These are phyloP conservation scores for Chroicocephalus ridibundus DNA, from an alignment of 2,113 vertebrate species.

Conservation along the genomic window DNA sequence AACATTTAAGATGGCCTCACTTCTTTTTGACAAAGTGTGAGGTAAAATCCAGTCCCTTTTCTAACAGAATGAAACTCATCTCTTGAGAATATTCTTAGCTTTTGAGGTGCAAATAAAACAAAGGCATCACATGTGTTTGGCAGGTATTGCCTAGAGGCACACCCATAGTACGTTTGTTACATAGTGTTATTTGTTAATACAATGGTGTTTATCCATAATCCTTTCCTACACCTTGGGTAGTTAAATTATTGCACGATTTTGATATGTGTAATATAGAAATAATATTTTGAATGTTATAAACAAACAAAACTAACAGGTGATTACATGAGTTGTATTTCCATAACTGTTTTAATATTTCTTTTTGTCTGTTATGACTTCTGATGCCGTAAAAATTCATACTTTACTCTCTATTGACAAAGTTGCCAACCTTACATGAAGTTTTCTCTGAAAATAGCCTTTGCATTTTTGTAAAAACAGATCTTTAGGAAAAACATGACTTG, in stretches of 20 bases:
- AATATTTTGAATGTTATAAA: background rate
- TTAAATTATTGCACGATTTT: background rate
- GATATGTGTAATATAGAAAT: background rate
- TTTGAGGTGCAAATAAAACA: background rate
- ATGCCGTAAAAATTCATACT: background rate
- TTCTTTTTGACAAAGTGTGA: background rate
- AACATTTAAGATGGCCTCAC: background rate
- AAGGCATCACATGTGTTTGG: background rate
- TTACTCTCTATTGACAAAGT: background rate
- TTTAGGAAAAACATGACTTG: background rate
- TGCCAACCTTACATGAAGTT: background rate
- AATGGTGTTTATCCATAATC: background rate
- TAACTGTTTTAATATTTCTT: background rate
- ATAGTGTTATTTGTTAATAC: background rate
- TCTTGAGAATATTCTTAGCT: background rate
- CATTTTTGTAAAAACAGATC: background rate
- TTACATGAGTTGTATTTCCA: background rate
- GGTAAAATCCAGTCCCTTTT: background rate
- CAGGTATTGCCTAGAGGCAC: background rate
- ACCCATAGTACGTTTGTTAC: accelerated
- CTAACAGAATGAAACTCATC: background rate
- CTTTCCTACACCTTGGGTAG: background rate
- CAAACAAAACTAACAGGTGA: background rate
- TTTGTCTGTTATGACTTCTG: background rate
- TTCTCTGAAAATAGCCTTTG: background rate